These are phyloP conservation scores for Notodonta ziczac DNA, from an alignment of 2,888 invertebrate species.

Conservation along the genomic window DNA sequence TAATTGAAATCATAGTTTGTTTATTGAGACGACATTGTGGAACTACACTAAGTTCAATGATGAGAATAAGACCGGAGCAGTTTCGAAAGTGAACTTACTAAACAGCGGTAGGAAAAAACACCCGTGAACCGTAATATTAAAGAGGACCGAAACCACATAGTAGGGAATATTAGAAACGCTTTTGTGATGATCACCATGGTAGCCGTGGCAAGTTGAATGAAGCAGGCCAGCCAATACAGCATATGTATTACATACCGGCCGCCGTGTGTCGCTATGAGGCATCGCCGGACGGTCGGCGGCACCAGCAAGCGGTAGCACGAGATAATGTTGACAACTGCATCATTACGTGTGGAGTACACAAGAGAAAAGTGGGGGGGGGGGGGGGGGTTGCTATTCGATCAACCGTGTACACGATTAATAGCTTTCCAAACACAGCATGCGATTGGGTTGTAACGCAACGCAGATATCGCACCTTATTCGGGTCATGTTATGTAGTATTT, in stretches of 20 bases:
- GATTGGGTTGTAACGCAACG: neutral
- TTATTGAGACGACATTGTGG: constrained; percentile 12
- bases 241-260: neutral
- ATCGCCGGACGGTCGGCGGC: neutral
- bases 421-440: constrained; percentile 47
- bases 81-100: neutral
- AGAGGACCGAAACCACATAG: neutral
- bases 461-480: too few relatives aligned
- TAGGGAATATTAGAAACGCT: too few relatives aligned
- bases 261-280: neutral
- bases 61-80: neutral
- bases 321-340: neutral
- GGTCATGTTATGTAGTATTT: too few relatives aligned
- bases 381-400: constrained; percentile 31
- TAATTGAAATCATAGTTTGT: too few relatives aligned
- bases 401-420: constrained; percentile 41
- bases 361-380: neutral
- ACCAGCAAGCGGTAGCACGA: neutral
- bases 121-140: neutral
- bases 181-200: too few relatives aligned
- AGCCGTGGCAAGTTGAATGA: too few relatives aligned
- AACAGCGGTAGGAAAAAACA: neutral
- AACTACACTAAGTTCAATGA: constrained; percentile 9
- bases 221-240: neutral
- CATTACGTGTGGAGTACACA: neutral